phyloP scores from a whole-genome alignment of 2,888 invertebrate genomes.

The Nephrotoma guestfalica region DNA sequence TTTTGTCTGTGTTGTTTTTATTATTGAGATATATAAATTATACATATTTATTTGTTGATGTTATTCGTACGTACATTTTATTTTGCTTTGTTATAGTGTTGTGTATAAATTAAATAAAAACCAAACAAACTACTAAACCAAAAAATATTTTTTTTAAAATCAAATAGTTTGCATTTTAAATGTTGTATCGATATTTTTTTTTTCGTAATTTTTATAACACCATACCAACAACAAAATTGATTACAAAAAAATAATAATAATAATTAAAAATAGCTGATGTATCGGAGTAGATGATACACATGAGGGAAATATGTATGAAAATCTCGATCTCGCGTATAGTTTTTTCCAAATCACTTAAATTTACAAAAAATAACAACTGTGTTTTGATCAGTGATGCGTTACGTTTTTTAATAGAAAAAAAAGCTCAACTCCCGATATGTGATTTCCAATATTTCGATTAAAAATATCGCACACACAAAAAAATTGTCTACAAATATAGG shows the following conservation, averaged over 20 bases:
- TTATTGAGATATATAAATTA: neutral
- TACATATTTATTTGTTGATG: neutral
- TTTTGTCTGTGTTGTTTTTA: neutral
- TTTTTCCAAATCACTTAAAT: neutral
- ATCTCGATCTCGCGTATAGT: neutral
- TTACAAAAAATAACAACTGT: neutral
- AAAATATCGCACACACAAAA: neutral
- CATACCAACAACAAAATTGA: neutral
- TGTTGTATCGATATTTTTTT: neutral
- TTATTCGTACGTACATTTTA: neutral
- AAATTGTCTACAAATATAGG: neutral
- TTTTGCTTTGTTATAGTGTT: neutral
- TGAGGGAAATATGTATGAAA: neutral
- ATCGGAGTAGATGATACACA: neutral
- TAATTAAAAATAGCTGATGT: neutral
- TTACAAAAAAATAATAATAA: neutral
- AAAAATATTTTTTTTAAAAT: neutral
- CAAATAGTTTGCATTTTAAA: neutral
- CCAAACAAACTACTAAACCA: neutral
- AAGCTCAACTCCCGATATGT: neutral
- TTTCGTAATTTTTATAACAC: neutral
- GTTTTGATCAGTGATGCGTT: neutral
- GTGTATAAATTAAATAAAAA: neutral
- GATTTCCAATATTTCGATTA: neutral
- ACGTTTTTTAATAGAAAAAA: neutral